phyloP scores from a whole-genome alignment of 1,140 invertebrate species.

The Leptestheria dahalacensis region DNA sequence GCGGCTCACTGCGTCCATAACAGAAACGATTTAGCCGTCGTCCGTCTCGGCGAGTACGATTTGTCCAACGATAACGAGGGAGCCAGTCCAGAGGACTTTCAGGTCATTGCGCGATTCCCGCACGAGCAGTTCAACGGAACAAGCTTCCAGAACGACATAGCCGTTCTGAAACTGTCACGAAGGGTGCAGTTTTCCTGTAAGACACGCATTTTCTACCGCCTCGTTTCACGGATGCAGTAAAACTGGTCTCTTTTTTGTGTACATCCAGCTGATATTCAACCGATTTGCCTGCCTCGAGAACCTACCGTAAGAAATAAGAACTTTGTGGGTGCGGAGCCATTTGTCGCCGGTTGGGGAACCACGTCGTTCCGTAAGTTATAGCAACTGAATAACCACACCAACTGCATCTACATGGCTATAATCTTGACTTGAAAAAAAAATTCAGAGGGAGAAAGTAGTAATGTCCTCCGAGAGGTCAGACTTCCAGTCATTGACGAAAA shows the following conservation, averaged over 20 bases:
- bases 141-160: slow-evolving; percentile 57
- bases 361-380: slow-evolving; percentile 24
- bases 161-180: slow-evolving; percentile 43
- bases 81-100: slow-evolving; percentile 41
- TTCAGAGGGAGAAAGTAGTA: slow-evolving; percentile 7
- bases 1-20: slow-evolving; percentile 63
- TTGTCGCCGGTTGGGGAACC: slow-evolving; percentile 62
- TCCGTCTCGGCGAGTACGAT: slow-evolving; percentile 56
- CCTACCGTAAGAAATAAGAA: slow-evolving; percentile 31
- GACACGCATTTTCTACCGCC: slow-evolving; percentile 16
- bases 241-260: not conserved
- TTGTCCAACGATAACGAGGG: slow-evolving; percentile 42
- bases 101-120: slow-evolving; percentile 37
- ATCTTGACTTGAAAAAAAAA: not conserved
- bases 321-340: slow-evolving; percentile 37
- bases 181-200: slow-evolving; percentile 44
- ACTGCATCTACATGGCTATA: not conserved
- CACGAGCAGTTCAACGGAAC: slow-evolving; percentile 49
- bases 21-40: slow-evolving; percentile 23
- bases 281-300: slow-evolving; percentile 54
- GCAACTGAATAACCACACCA: not conserved
- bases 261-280: slow-evolving; percentile 44
- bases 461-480: slow-evolving; percentile 9
- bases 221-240: not conserved
- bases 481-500: slow-evolving; percentile 3